A percentile compares a stretch with the other conserved stretches of the same genome.
Conservation (phyloP, 2,113 vertebrate genomes). For the Sarotherodon lohbergeri region DNA sequence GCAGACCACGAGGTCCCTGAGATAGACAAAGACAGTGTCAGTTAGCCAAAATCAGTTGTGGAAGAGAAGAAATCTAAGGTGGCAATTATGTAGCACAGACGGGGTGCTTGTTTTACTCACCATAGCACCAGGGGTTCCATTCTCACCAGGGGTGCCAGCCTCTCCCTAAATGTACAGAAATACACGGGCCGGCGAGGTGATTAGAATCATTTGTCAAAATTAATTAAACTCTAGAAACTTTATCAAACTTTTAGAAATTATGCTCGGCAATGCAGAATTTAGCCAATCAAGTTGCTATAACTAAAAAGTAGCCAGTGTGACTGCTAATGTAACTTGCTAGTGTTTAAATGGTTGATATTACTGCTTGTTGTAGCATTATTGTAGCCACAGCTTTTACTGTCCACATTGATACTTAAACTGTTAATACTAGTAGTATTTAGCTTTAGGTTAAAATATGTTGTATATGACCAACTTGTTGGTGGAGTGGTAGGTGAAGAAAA, state of each 20-base stretch:
- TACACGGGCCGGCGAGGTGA: not conserved
- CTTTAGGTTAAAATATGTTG: not conserved
- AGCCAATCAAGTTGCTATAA: not conserved
- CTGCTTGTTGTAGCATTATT: not conserved
- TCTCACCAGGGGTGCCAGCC: conserved; percentile 87
- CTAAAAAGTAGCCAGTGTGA: not conserved
- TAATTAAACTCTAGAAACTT: not conserved
- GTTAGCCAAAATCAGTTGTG: not conserved
- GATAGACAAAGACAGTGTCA: not conserved
- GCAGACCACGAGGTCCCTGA: conserved; percentile 92
- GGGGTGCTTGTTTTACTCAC: conserved; percentile 60
- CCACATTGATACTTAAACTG: not conserved
- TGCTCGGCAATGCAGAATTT: not conserved
- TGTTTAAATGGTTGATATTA: not conserved
- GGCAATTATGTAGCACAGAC: not conserved
- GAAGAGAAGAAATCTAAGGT: not conserved
- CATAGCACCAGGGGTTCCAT: conserved; percentile 93
- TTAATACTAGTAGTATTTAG: not conserved
- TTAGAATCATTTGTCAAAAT: not conserved
- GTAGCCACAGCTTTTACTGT: not conserved
- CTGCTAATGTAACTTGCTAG: not conserved
- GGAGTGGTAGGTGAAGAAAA: not conserved
- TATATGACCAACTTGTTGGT: not conserved
- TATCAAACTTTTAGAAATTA: not conserved
- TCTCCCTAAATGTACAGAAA: conserved; percentile 78